Evolutionary conservation across 2,888 invertebrate genomes (phyloP).

Genomic region (Leistus spinibarbis): DNA sequence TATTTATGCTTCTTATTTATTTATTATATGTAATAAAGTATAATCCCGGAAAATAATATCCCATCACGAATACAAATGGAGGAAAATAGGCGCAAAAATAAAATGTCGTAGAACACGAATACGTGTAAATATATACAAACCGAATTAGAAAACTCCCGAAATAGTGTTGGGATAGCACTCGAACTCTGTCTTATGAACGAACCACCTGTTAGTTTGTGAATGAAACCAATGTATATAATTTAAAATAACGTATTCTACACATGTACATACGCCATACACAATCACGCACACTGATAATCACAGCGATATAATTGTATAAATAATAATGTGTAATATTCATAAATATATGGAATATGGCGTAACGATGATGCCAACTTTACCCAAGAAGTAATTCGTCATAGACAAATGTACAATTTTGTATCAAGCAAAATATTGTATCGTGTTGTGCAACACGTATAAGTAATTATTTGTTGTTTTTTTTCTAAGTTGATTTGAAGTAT

Average conservation of each 20-base stretch:
- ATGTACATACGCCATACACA: not conserved
- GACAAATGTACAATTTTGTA: too few relatives aligned
- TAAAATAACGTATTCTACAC: slow-evolving; percentile 11
- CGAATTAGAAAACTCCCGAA: not conserved
- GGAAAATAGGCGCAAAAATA: not conserved
- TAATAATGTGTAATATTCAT: not conserved
- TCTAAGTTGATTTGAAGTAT: not conserved
- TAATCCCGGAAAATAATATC: not conserved
- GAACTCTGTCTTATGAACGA: slow-evolving; percentile 16
- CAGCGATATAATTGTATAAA: not conserved
- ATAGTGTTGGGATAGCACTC: not conserved
- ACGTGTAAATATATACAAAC: not conserved
- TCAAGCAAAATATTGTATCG: too few relatives aligned
- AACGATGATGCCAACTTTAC: not conserved
- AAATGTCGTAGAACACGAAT: not conserved
- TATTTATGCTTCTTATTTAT: too few relatives aligned
- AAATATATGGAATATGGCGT: not conserved
- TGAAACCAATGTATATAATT: slow-evolving; percentile 17
- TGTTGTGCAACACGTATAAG: too few relatives aligned
- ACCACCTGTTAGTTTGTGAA: slow-evolving; percentile 39
- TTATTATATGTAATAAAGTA: too few relatives aligned
- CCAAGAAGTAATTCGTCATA: not conserved
- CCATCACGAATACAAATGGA: not conserved
- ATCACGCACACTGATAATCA: not conserved
- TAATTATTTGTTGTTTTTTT: not conserved